Evolutionary conservation across 2,888 invertebrate species (phyloP).

Genomic region (Acanthopleura granulata): DNA sequence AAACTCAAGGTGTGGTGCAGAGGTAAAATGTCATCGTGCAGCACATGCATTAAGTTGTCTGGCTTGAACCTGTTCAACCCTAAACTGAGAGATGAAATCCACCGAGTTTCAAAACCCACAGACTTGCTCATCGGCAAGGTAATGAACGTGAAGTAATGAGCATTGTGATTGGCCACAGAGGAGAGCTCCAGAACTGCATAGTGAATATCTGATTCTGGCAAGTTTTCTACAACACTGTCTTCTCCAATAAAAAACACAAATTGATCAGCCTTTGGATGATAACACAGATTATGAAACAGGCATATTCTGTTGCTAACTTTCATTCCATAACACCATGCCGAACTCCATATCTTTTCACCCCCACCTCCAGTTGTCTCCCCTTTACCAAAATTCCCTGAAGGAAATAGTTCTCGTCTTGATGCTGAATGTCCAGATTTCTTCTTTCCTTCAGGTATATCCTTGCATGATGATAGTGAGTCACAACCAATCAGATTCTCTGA

Average conservation of each 20-base stretch:
- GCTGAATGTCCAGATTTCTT: neutral
- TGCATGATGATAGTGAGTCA: no score
- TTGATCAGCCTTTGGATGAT: constrained; percentile 55
- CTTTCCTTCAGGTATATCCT: neutral
- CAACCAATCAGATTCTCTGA: neutral
- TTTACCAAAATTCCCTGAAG: neutral
- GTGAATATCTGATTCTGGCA: constrained; percentile 49
- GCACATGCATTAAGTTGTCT: constrained; percentile 73
- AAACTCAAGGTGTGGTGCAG: constrained; percentile 65
- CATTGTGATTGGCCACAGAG: constrained; percentile 68
- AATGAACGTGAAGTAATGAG: constrained; percentile 57
- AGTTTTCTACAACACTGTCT: constrained; percentile 60
- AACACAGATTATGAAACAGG: constrained; percentile 70
- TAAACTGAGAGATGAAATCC: constrained; percentile 48
- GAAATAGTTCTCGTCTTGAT: neutral
- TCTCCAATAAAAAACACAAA: constrained; percentile 67
- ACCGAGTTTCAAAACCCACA: constrained; percentile 39
- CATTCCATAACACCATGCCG: constrained; percentile 54
- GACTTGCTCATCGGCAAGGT: constrained; percentile 55
- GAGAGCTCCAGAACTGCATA: constrained; percentile 64
- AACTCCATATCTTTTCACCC: constrained; percentile 27
- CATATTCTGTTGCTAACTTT: constrained; percentile 58
- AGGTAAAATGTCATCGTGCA: constrained; percentile 73
- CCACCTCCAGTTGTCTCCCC: neutral
- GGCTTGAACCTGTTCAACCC: constrained; percentile 71